Evolutionary conservation across 1,140 invertebrate genomes (phyloP).

Genomic region (Drosophila grimshawi): DNA sequence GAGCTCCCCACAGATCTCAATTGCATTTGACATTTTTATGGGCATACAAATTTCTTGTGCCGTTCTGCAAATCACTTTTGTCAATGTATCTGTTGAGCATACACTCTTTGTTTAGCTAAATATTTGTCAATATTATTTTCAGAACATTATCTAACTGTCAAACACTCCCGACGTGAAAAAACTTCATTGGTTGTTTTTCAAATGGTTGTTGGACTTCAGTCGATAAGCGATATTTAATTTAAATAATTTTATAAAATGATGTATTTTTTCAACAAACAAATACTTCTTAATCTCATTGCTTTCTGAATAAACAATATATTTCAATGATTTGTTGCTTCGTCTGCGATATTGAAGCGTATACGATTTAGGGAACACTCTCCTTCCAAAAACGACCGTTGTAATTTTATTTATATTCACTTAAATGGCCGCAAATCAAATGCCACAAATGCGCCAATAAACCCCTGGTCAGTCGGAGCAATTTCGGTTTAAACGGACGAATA

Average conservation of each 20-base stretch:
- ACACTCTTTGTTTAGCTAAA: background rate
- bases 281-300: too few species aligned
- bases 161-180: too few species aligned
- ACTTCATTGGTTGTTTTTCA: too few species aligned
- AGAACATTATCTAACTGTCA: background rate
- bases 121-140: background rate
- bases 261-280: too few species aligned
- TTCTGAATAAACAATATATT: background rate
- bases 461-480: slow-evolving; percentile 32
- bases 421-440: slow-evolving; percentile 19
- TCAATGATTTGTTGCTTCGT: background rate
- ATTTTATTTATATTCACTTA: slow-evolving; percentile 9
- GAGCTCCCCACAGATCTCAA: slow-evolving; percentile 34
- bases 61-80: slow-evolving; percentile 19
- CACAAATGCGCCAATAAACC: slow-evolving; percentile 43
- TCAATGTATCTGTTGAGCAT: background rate
- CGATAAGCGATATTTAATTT: too few species aligned
- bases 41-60: slow-evolving; percentile 20
- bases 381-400: background rate
- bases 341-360: background rate
- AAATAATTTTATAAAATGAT: too few species aligned
- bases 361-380: background rate
- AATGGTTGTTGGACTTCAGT: too few species aligned
- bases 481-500: slow-evolving; percentile 34
- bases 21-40: slow-evolving; percentile 66